Conservation (phyloP, 2,888 invertebrate genomes). For the Epinotia nisella region DNA sequence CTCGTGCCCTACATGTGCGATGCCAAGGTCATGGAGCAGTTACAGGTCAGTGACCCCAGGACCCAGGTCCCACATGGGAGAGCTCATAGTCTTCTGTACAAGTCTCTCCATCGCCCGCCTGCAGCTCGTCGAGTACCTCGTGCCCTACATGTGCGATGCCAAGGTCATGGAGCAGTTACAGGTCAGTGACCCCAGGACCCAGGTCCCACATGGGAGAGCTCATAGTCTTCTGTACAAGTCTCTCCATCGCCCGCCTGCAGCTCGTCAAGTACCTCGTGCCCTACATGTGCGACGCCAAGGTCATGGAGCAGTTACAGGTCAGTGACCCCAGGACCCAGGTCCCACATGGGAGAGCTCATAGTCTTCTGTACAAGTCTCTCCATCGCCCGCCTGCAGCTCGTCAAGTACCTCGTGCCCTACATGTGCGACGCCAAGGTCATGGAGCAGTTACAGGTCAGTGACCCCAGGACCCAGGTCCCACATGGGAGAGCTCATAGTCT, state of each 20-base stretch:
- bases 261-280: slow-evolving; percentile 92
- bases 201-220: slow-evolving; percentile 94
- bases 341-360: slow-evolving; percentile 94
- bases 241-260: slow-evolving; percentile 91
- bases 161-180: slow-evolving; percentile 95
- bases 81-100: slow-evolving; percentile 92
- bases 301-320: slow-evolving; percentile 95
- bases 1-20: slow-evolving; percentile 93
- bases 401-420: slow-evolving; percentile 92
- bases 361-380: too few relatives aligned
- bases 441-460: slow-evolving; percentile 91
- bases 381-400: slow-evolving; percentile 90
- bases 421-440: slow-evolving; percentile 93
- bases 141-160: slow-evolving; percentile 92
- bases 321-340: slow-evolving; percentile 57
- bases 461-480: background rate
- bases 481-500: too few relatives aligned
- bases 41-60: slow-evolving; percentile 84
- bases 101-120: too few relatives aligned
- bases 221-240: slow-evolving; percentile 92
- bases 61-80: slow-evolving; percentile 90
- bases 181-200: slow-evolving; percentile 69
- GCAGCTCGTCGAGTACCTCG: slow-evolving; percentile 90
- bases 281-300: slow-evolving; percentile 91
- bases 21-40: slow-evolving; percentile 93